phyloP scores from a whole-genome alignment of 2,113 vertebrate species.

The Prochilodus magdalenae region DNA sequence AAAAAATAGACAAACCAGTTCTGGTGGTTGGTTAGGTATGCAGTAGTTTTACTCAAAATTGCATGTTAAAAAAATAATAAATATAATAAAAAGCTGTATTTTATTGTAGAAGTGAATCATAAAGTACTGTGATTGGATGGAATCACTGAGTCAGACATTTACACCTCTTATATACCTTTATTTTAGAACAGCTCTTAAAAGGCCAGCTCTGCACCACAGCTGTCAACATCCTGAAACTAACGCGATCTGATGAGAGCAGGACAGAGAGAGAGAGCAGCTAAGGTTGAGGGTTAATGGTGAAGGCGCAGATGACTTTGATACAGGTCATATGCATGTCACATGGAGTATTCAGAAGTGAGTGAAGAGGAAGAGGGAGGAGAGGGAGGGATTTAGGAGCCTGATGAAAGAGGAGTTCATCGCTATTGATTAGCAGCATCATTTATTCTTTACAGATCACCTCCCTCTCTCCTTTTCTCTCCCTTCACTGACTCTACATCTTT shows the following conservation, averaged over 20 bases:
- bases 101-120: too few species aligned
- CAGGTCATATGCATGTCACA: conserved; percentile 39
- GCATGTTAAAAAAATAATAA: too few species aligned
- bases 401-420: conserved; percentile 2
- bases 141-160: neutral
- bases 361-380: neutral
- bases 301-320: conserved; percentile 42
- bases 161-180: neutral
- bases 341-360: conserved; percentile 33
- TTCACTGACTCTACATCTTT: conserved; percentile 4
- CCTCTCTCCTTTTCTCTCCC: conserved; percentile 10
- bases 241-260: conserved; percentile 39
- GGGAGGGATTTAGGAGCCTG: conserved; percentile 2
- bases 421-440: conserved; percentile 24
- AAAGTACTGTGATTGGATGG: neutral
- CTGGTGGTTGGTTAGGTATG: too few species aligned
- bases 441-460: neutral
- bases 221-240: conserved; percentile 44
- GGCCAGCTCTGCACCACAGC: conserved; percentile 1
- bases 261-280: neutral
- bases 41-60: too few species aligned
- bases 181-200: conserved; percentile 10
- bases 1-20: too few species aligned
- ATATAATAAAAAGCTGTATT: too few species aligned
- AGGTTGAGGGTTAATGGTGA: conserved; percentile 42